Conservation (phyloP, 2,888 invertebrate genomes). For the Andricus curvator region DNA sequence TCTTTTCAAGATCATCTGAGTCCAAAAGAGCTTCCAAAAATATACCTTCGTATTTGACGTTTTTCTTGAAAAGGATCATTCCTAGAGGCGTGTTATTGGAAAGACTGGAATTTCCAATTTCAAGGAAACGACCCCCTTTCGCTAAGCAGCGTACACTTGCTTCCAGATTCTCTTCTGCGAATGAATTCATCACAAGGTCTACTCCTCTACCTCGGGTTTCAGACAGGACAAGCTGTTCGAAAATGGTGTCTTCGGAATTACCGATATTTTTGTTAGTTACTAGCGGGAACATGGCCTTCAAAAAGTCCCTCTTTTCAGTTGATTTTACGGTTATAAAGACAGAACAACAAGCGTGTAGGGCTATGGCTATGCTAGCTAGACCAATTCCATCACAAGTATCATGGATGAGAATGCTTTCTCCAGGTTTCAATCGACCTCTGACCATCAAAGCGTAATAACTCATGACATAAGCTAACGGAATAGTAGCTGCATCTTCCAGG, state of each 20-base stretch:
- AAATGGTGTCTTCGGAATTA: constrained; percentile 93
- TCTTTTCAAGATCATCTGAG: no score
- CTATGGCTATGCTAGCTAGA: constrained; percentile 97
- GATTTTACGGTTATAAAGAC: constrained; percentile 97
- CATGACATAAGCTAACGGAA: constrained; percentile 96
- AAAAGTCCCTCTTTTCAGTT: constrained; percentile 91
- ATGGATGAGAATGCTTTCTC: constrained; percentile 93
- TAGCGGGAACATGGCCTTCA: constrained; percentile 91
- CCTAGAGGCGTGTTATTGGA: no score
- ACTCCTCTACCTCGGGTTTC: constrained; percentile 89
- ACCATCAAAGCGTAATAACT: constrained; percentile 93
- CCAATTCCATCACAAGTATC: constrained; percentile 98
- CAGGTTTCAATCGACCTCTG: constrained; percentile 89
- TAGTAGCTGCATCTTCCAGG: constrained; percentile 95
- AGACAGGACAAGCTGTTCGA: constrained; percentile 92
- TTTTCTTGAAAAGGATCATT: no score
- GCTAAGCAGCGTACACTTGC: no score
- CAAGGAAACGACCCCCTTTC: no score
- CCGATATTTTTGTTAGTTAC: constrained; percentile 84
- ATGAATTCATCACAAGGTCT: no score
- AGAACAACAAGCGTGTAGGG: constrained; percentile 91
- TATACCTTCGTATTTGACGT: no score
- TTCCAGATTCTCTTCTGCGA: no score
- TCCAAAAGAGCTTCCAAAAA: no score
- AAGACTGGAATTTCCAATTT: no score